phyloP scores from a whole-genome alignment of 1,140 invertebrate genomes.

The Cydia amplana region DNA sequence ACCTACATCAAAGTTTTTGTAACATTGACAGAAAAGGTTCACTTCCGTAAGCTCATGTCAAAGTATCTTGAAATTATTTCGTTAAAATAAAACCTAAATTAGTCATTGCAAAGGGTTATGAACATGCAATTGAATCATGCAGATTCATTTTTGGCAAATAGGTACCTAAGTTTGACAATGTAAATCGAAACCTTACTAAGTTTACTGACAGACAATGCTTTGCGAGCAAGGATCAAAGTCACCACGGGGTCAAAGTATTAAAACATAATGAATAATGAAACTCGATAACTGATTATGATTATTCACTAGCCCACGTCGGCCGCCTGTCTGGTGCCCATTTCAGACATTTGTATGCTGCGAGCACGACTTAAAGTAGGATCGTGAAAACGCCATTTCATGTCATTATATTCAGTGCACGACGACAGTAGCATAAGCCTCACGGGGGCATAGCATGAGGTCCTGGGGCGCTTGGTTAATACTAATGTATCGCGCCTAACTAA shows the following conservation, averaged over 20 bases:
- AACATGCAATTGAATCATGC: too few species aligned
- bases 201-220: not conserved
- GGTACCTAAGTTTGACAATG: not conserved
- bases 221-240: not conserved
- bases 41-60: too few species aligned
- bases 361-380: constrained; percentile 27
- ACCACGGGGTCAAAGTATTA: not conserved
- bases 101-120: too few species aligned
- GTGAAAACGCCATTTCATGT: constrained; percentile 36
- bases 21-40: too few species aligned
- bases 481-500: constrained; percentile 11
- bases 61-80: too few species aligned
- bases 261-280: not conserved
- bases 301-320: not conserved
- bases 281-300: constrained; percentile 10
- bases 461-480: constrained; percentile 13
- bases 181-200: constrained; percentile 1
- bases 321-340: constrained; percentile 6
- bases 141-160: too few species aligned
- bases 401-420: constrained; percentile 51
- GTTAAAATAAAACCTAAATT: too few species aligned
- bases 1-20: too few species aligned
- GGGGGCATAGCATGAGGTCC: constrained; percentile 31
- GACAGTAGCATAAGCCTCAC: constrained; percentile 44
- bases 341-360: not conserved